phyloP scores from a whole-genome alignment of 2,113 vertebrate genomes.

The Pterocles burchelli region DNA sequence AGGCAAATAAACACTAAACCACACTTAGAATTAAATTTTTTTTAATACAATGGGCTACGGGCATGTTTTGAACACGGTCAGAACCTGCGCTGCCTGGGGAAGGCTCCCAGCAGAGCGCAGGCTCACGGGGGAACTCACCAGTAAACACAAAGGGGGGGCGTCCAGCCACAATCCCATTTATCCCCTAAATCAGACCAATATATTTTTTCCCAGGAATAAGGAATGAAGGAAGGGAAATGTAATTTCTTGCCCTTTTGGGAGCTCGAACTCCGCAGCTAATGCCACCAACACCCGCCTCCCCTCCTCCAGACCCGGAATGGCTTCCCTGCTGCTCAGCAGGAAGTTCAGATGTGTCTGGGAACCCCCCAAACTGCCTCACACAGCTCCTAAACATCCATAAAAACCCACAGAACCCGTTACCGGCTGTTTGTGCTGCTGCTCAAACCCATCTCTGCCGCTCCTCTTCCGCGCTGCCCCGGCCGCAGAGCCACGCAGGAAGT shows the following conservation, averaged over 20 bases:
- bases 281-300: accelerated
- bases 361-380: accelerated
- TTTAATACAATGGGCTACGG: accelerated
- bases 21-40: accelerated
- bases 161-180: background rate
- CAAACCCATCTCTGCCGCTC: background rate
- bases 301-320: background rate
- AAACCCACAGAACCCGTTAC: accelerated
- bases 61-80: accelerated
- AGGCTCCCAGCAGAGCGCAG: background rate
- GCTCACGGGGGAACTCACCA: background rate
- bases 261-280: background rate
- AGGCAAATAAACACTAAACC: background rate
- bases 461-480: background rate
- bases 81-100: background rate
- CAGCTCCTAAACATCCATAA: accelerated
- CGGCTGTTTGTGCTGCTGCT: accelerated
- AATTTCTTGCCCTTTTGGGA: background rate
- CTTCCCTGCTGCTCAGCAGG: background rate
- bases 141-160: accelerated
- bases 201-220: too few relatives aligned
- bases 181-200: accelerated
- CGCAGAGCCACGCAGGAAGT: background rate
- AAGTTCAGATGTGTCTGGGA: background rate
- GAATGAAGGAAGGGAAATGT: too few relatives aligned